Conservation (phyloP, 2,797 vertebrate species). For the Psittacula derbiana region DNA sequence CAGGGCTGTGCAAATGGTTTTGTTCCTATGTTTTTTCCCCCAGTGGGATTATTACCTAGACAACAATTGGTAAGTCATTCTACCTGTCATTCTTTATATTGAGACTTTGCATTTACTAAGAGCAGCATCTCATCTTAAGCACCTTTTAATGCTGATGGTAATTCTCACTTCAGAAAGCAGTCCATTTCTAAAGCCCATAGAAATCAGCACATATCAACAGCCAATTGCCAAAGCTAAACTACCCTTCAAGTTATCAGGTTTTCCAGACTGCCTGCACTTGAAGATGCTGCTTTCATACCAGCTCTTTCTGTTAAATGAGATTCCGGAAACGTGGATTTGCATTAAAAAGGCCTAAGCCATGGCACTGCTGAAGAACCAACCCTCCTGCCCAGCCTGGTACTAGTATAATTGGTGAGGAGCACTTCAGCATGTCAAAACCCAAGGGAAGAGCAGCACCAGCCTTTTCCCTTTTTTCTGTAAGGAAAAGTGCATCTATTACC, state of each 20-base stretch:
- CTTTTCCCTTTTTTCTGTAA: neutral
- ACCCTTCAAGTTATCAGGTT: neutral
- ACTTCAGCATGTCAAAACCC: neutral
- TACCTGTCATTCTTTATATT: neutral
- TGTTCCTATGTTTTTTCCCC: neutral
- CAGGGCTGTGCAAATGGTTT: neutral
- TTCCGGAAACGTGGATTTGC: neutral
- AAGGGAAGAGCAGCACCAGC: neutral
- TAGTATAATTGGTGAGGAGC: neutral
- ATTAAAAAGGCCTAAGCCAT: conserved; percentile 10
- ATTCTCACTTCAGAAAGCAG: neutral
- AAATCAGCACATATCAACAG: neutral
- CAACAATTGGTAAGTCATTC: neutral
- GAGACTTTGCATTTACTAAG: neutral
- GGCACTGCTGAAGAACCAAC: neutral
- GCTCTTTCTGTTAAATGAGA: neutral
- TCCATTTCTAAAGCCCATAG: neutral
- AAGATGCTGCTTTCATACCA: neutral
- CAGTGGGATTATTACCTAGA: neutral
- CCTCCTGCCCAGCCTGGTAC: neutral
- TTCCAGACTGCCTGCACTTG: neutral
- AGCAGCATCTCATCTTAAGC: neutral
- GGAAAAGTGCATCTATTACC: neutral
- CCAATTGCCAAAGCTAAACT: neutral
- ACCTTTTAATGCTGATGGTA: neutral